Evolutionary conservation across 2,113 vertebrate genomes (phyloP), one percentile per base, ranked within the genome.

Genomic region (Rhea americana): DNA sequence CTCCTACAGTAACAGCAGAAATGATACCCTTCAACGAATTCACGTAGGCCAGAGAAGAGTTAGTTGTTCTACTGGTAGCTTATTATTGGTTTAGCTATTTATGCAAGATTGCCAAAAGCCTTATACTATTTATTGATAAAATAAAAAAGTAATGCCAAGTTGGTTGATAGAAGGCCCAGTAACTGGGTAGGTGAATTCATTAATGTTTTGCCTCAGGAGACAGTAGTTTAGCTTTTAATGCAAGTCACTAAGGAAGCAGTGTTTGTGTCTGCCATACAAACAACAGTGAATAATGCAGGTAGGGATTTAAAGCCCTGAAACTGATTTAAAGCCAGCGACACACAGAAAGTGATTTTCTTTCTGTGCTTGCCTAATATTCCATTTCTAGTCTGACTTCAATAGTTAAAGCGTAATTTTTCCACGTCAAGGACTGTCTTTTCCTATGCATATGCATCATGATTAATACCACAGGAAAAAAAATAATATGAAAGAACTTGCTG

Each of bases 191-290:
- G 24, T 85, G 79, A 91, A 91, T 76, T 93, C 62, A 63, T 26
- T 74, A 87, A 94, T 62, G 77, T 84, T 84, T 84, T 91, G 75
- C 91, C 72, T 92, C 37, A 50, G 87, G 94, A 80, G n/a, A 55
- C 17, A 70, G n/a, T 47, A 56, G 19, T 20, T 91, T 56, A 80
- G 75, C 37, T 87, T 87, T 61, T 76, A 78, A 66, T 28, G 39
- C 8, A 41, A 39, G 61, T 63, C 21, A 63, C 58, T 76, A 59
- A 43, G 62, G 50, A 91, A 94, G 72, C 28, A 70, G 14, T n/a
- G 32, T n/a, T 59, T 47, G 41, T 35, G 70, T 28, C 79, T 85
- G 68, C 66, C 43, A 71, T 7, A 4, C 32, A 84, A 35, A 56
- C 56, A 59, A 67, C 58, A 83, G 58, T 80, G 32, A 76, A 76